phyloP scores from a whole-genome alignment of 1,140 invertebrate species.

The Phocides pigmalion region DNA sequence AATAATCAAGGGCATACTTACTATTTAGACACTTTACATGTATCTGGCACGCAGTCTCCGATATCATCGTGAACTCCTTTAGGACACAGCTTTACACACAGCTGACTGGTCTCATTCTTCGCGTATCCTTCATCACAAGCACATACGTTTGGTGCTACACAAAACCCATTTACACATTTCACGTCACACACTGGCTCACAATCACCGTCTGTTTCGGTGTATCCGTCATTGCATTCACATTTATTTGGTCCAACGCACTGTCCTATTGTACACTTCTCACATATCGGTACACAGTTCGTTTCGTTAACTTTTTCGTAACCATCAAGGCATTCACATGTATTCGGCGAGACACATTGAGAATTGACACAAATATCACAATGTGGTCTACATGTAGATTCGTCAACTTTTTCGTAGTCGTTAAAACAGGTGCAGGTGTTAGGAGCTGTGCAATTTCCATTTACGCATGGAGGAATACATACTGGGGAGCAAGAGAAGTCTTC shows the following conservation, averaged over 20 bases:
- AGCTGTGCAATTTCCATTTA: slow-evolving; percentile 69
- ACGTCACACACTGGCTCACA: slow-evolving; percentile 82
- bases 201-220: slow-evolving; percentile 49
- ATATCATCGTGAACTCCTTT: slow-evolving; percentile 32
- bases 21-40: not conserved
- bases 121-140: slow-evolving; percentile 83
- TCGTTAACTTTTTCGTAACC: slow-evolving; percentile 43
- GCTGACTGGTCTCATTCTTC: slow-evolving; percentile 42
- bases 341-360: slow-evolving; percentile 80
- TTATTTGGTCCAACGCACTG: slow-evolving; percentile 39
- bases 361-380: slow-evolving; percentile 77
- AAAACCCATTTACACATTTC: slow-evolving; percentile 83
- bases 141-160: slow-evolving; percentile 79
- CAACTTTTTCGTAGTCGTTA: slow-evolving; percentile 40
- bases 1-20: not conserved
- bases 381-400: slow-evolving; percentile 63
- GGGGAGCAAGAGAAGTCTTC: slow-evolving; percentile 63
- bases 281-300: slow-evolving; percentile 55
- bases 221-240: slow-evolving; percentile 74
- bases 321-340: slow-evolving; percentile 51
- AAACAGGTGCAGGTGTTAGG: slow-evolving; percentile 45
- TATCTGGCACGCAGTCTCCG: slow-evolving; percentile 1
- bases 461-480: slow-evolving; percentile 69
- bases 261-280: slow-evolving; percentile 69
- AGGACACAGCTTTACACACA: slow-evolving; percentile 48